Percentiles rank a stretch among this genome's conserved stretches.
These are phyloP conservation scores for Cynopterus sphinx DNA, from an alignment of 2,797 vertebrate species.

Conservation along the genomic window DNA sequence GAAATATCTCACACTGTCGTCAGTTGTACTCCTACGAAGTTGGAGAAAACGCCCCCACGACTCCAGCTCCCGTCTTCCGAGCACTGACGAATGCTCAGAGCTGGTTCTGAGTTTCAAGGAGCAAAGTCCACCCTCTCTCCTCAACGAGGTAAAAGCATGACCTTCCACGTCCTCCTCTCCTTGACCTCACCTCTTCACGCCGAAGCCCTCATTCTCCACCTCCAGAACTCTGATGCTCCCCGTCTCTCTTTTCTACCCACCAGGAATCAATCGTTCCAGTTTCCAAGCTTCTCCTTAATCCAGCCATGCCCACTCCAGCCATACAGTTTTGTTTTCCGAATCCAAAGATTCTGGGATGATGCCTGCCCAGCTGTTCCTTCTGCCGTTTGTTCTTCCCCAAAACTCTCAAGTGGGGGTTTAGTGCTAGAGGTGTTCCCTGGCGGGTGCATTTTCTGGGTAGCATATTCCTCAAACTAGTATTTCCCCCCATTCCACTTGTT, in stretches of 20 bases:
- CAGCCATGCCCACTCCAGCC: rapidly evolving
- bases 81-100: neutral
- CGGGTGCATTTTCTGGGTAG: neutral
- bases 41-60: neutral
- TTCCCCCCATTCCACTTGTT: neutral
- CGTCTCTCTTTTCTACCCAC: neutral
- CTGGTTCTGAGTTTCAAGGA: neutral
- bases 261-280: neutral
- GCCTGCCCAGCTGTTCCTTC: rapidly evolving
- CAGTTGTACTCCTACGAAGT: neutral
- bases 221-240: too few relatives aligned
- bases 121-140: neutral
- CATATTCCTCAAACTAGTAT: neutral
- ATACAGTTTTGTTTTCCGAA: neutral
- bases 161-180: neutral
- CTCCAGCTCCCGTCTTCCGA: neutral
- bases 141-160: rapidly evolving
- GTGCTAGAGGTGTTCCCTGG: neutral
- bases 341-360: too few relatives aligned
- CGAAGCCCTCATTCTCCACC: neutral
- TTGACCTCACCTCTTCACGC: neutral
- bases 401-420: neutral
- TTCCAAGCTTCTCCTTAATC: neutral
- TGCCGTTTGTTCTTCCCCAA: neutral
- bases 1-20: neutral